Evolutionary conservation across 2,888 invertebrate species (phyloP), one percentile per base, ranked within the genome.

Genomic region (Eupelmus urozonus): DNA sequence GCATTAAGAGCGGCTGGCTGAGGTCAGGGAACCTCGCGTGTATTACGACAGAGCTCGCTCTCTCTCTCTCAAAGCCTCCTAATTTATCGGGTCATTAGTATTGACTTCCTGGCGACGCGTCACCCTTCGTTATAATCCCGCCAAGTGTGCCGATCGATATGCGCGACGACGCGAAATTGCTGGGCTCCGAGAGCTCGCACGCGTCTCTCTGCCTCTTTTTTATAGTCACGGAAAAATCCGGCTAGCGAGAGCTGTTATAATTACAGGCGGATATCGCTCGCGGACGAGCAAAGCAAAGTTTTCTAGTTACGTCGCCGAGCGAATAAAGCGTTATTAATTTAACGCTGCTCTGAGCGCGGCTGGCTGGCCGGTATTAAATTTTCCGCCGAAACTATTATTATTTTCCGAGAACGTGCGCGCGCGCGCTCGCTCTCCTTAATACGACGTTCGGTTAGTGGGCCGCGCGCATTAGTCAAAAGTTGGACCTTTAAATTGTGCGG

Each of bases 51-150:
- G 63, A 51, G 45, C 29, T 62, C 27, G 13, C 67, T 53, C n/a
- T n/a, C n/a, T n/a, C n/a, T n/a, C n/a, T n/a, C n/a, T n/a, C 66
- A 55, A 27, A 75, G 71, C 75, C 25, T 62, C 29, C 27, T 62
- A 55, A 67, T 76, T 79, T 76, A 79, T 67, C 29, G 71, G 27
- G 53, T 76, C 72, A 76, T 71, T 76, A 76, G 66, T 67, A 71
- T 67, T 51, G 55, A 67, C 53, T 66, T 67, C 16, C 60, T 16
- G 16, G 2, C 18, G 29, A 34, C n/a, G 9, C 59, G 20, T 18
- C 60, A 3, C 13, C 4, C 20, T 49, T 66, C 74, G 59, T 66
- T 66, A 51, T 34, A 53, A n/a, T n/a, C 13, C 13, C 40, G 2
- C 9, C 40, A 49, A 4, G 40, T 0, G 29, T 1, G 20, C 13